Evolutionary conservation across 2,888 invertebrate species (phyloP), one percentile per base, ranked within the genome.

Genomic region (Acleris literana): DNA sequence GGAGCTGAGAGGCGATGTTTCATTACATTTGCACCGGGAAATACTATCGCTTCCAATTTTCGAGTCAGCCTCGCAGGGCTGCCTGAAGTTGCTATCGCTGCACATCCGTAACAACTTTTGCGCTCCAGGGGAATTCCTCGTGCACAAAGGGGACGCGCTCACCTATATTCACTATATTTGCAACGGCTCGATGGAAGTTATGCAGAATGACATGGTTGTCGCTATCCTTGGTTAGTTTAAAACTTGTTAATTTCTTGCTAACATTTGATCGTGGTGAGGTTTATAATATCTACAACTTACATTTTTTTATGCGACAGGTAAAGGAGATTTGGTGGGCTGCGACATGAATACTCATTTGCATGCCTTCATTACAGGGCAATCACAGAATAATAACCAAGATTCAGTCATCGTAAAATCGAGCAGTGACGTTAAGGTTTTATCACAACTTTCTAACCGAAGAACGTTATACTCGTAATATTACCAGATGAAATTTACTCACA

Each of bases 121-220:
- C 83, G 98, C 98, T 11, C 99, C 99, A 4, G 98, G 98, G 66
- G 99, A 99, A 85, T 98, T 96, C 84, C 94, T 99, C 55, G 96
- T 98, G 52, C 98, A 98, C 90, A 97, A 96, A 91, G 98, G 98
- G 49, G 99, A 99, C 80, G 98, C 98, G 6, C 94, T 99, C 33
- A 96, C 97, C 69, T 97, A 97, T 83, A 97, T 99, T 78, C 98
- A 98, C 90, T 98, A 98, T 87, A 95, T 99, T 72, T 98, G 98
- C 92, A 98, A 98, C 82, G 99, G 99, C 6, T 98, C 98, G 33
- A 98, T 99, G 98, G 99, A 99, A 90, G 98, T 99, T 53, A 96
- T 99, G 79, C 98, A 98, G 86, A 96, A 98, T 79, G 97, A 96
- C 71, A 98, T 98, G 97, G 99, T 99, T 61, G 98, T 99, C 20